Percentiles rank a stretch among this genome's conserved stretches.
phyloP scores from a whole-genome alignment of 1,140 invertebrate species.

The Calliphora vicina region DNA sequence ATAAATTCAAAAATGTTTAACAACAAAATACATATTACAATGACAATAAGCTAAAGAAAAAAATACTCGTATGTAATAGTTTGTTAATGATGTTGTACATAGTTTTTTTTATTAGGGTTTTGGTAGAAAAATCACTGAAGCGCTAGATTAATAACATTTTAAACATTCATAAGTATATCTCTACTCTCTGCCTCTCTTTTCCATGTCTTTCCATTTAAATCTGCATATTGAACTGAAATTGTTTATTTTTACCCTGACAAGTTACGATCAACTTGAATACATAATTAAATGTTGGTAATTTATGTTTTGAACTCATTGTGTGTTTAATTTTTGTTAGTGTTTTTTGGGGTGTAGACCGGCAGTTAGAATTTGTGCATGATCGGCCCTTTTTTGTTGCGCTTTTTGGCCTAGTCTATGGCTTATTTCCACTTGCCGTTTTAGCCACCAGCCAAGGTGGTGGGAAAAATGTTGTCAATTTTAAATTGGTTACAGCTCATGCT shows the following conservation, averaged over 20 bases:
- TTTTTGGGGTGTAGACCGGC: constrained; percentile 24
- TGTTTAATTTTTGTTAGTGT: background rate
- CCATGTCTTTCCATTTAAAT: background rate
- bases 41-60: background rate
- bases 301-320: background rate
- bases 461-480: constrained; percentile 13
- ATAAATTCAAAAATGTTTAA: background rate
- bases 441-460: constrained; percentile 13
- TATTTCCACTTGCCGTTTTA: background rate
- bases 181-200: background rate
- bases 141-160: constrained; percentile 2
- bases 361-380: constrained; percentile 21
- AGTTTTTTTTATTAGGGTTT: background rate
- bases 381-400: constrained; percentile 25
- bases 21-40: background rate
- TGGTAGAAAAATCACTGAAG: constrained; percentile 27
- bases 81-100: background rate
- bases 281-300: background rate
- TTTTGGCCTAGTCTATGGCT: background rate
- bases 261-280: background rate
- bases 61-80: background rate
- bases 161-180: no score
- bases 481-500: background rate
- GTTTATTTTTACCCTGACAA: background rate
- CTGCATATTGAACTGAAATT: constrained; percentile 20